Percentiles rank a stretch among this genome's conserved stretches.
Conservation (phyloP, 1,140 invertebrate genomes). For the Acyrthosiphon pisum region DNA sequence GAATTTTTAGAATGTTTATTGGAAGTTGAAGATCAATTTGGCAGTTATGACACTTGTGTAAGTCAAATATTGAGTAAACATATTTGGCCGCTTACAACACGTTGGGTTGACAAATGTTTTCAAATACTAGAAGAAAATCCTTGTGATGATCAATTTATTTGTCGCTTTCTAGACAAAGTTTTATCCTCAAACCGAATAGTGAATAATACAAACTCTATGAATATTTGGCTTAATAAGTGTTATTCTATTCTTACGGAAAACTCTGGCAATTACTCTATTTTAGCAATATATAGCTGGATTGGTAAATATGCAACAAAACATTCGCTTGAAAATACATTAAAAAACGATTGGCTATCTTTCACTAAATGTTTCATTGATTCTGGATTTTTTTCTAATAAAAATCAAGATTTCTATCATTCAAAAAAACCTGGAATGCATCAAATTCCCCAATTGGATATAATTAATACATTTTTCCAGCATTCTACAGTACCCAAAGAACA, state of each 20-base stretch:
- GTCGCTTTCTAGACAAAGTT: constrained; percentile 18
- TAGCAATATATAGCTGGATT: constrained; percentile 42
- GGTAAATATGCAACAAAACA: constrained; percentile 30
- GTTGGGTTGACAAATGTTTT: constrained; percentile 39
- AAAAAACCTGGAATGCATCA: constrained; percentile 29
- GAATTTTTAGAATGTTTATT: constrained; percentile 29
- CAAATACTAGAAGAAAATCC: background rate
- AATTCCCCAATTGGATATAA: constrained; percentile 42
- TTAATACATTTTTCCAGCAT: constrained; percentile 41
- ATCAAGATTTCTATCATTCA: background rate
- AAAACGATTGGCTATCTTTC: constrained; percentile 18
- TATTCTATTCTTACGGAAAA: background rate
- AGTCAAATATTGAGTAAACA: constrained; percentile 12
- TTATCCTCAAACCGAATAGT: constrained; percentile 39
- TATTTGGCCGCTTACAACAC: constrained; percentile 16
- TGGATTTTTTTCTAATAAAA: constrained; percentile 31
- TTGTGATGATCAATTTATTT: constrained; percentile 32
- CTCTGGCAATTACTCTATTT: constrained; percentile 17
- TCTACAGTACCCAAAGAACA: constrained; percentile 33
- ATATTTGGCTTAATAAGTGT: constrained; percentile 21
- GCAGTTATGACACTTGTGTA: background rate
- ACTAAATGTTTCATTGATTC: constrained; percentile 29
- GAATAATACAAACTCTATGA: background rate
- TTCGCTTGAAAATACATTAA: background rate
- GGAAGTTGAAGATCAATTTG: background rate